Percentiles rank a stretch among this genome's conserved stretches.
Conservation (phyloP, 2,888 invertebrate genomes). For the Coleophora deauratella region DNA sequence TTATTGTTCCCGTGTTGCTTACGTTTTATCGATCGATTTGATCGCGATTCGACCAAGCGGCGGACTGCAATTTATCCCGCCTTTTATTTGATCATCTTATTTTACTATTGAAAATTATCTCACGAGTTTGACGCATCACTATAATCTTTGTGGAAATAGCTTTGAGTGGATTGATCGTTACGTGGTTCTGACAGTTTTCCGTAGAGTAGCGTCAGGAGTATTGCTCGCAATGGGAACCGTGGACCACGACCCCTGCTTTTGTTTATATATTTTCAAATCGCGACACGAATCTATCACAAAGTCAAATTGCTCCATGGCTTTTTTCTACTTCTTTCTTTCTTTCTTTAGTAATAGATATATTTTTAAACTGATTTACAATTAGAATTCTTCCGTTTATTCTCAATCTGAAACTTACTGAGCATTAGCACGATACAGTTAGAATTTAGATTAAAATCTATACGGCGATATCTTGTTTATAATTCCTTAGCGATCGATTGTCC, state of each 20-base stretch:
- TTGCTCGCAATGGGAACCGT: too few species aligned
- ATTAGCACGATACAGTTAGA: constrained; percentile 23
- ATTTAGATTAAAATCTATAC: constrained; percentile 46
- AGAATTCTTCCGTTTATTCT: too few species aligned
- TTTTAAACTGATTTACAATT: too few species aligned
- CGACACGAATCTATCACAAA: too few species aligned
- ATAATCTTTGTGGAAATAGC: constrained; percentile 10
- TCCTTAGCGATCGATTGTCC: constrained; percentile 56
- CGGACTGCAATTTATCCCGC: constrained; percentile 53
- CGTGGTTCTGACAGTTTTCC: background rate
- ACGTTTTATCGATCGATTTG: constrained; percentile 47
- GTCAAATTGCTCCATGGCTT: too few species aligned
- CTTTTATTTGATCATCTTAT: constrained; percentile 49
- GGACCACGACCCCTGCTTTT: too few species aligned
- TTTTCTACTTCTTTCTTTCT: too few species aligned
- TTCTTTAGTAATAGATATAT: too few species aligned
- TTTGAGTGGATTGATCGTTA: constrained; percentile 9
- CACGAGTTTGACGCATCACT: constrained; percentile 31
- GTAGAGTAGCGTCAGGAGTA: too few species aligned
- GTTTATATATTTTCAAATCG: too few species aligned
- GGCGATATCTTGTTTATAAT: constrained; percentile 54
- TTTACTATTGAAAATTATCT: constrained; percentile 54
- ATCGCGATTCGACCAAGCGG: constrained; percentile 38
- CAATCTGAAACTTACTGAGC: too few species aligned
- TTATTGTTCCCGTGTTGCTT: constrained; percentile 63